Conservation (phyloP, 2,888 invertebrate genomes). For the Sericinus montela region DNA sequence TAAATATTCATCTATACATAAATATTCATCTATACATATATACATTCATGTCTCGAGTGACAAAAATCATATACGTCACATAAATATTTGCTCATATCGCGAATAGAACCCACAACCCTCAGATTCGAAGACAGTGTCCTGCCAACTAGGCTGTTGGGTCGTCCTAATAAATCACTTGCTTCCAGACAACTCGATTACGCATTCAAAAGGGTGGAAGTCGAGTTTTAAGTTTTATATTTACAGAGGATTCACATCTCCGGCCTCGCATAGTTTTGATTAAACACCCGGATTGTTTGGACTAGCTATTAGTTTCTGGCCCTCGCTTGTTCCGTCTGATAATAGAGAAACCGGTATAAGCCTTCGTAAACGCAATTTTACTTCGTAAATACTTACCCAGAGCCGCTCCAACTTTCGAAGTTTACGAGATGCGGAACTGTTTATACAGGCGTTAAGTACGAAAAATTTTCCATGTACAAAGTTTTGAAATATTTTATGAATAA, state of each 20-base stretch:
- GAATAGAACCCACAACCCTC: too few relatives aligned
- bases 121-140: too few relatives aligned
- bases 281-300: conserved; percentile 27
- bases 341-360: conserved; percentile 29
- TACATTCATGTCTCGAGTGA: too few relatives aligned
- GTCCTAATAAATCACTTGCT: too few relatives aligned
- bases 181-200: neutral
- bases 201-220: conserved; percentile 1
- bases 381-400: conserved; percentile 34
- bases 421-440: conserved; percentile 1
- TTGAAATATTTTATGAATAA: too few relatives aligned
- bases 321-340: conserved; percentile 27
- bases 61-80: too few relatives aligned
- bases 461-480: neutral
- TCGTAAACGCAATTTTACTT: conserved; percentile 35
- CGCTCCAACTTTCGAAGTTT: conserved; percentile 13
- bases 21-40: too few relatives aligned
- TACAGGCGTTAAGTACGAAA: neutral
- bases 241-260: conserved; percentile 22
- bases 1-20: too few relatives aligned
- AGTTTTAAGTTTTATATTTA: conserved; percentile 1
- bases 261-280: conserved; percentile 33
- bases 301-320: conserved; percentile 24
- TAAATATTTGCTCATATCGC: too few relatives aligned
- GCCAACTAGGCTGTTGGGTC: too few relatives aligned